Conservation (phyloP, 2,797 vertebrate genomes). For the Brachyalestes nurse region DNA sequence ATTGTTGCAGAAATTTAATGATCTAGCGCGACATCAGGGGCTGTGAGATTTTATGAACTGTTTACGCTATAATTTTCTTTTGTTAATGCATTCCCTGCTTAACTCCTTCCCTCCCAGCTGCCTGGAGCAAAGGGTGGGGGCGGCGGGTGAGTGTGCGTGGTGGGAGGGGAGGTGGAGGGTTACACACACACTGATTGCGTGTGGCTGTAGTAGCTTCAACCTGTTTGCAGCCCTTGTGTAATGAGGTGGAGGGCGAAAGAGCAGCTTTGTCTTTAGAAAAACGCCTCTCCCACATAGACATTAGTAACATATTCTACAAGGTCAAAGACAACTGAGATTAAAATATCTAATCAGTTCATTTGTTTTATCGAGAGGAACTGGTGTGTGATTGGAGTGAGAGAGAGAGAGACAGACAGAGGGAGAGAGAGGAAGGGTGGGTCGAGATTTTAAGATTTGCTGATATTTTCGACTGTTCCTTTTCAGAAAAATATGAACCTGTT, state of each 20-base stretch:
- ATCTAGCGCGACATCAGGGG: slow-evolving; percentile 99
- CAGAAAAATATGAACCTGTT: slow-evolving; percentile 74
- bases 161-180: slow-evolving; percentile 25
- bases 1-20: slow-evolving; percentile 99
- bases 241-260: slow-evolving; percentile 69
- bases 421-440: slow-evolving; percentile 43
- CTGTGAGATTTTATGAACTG: slow-evolving; percentile 99
- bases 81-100: slow-evolving; percentile 98
- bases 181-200: slow-evolving; percentile 51
- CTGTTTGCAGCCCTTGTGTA: slow-evolving; percentile 71
- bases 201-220: slow-evolving; percentile 67
- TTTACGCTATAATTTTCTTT: slow-evolving; percentile 99
- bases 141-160: slow-evolving; percentile 35
- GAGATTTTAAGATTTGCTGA: slow-evolving; percentile 71
- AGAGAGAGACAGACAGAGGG: slow-evolving; percentile 58
- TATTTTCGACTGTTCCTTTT: slow-evolving; percentile 79
- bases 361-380: slow-evolving; percentile 86
- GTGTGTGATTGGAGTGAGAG: slow-evolving; percentile 80
- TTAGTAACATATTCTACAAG: slow-evolving; percentile 85
- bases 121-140: slow-evolving; percentile 68
- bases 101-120: slow-evolving; percentile 78
- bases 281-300: slow-evolving; percentile 77
- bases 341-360: slow-evolving; percentile 89
- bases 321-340: slow-evolving; percentile 88
- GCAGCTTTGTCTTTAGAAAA: slow-evolving; percentile 77